A percentile compares a stretch with the other conserved stretches of the same genome.
These are phyloP conservation scores for Acleris holmiana DNA, from an alignment of 2,888 invertebrate genomes.

Conservation along the genomic window DNA sequence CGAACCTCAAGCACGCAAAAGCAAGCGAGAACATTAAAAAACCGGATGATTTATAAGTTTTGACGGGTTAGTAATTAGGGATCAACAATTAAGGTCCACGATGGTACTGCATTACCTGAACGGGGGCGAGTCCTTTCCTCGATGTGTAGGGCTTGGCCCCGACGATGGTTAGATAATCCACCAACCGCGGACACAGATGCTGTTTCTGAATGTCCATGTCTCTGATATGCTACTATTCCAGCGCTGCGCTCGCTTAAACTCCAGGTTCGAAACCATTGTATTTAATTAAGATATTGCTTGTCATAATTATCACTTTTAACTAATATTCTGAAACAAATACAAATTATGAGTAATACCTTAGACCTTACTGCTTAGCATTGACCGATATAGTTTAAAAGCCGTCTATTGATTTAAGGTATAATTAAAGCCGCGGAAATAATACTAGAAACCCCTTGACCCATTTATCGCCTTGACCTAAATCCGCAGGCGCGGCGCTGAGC, in stretches of 20 bases:
- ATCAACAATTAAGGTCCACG: too few species aligned
- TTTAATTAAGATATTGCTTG: conserved; percentile 75
- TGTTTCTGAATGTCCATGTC: conserved; percentile 88
- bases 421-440: conserved; percentile 42
- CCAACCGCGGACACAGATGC: conserved; percentile 92
- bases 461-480: conserved; percentile 64
- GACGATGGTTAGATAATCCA: conserved; percentile 98
- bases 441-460: conserved; percentile 59
- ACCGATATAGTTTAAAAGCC: not conserved
- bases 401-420: conserved; percentile 48
- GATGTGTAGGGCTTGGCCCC: conserved; percentile 92
- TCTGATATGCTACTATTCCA: conserved; percentile 54
- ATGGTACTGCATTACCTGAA: conserved; percentile 85
- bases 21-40: too few species aligned
- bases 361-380: not conserved
- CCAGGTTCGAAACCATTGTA: conserved; percentile 66
- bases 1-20: too few species aligned
- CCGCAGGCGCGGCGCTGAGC: conserved; percentile 34
- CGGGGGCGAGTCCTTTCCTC: conserved; percentile 88
- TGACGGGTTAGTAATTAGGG: too few species aligned
- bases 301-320: conserved; percentile 76
- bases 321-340: conserved; percentile 44
- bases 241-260: conserved; percentile 47
- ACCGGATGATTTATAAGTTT: too few species aligned
- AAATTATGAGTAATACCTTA: conserved; percentile 2